phyloP scores from a whole-genome alignment of 2,113 vertebrate species.

The Ictidomys tridecemlineatus region DNA sequence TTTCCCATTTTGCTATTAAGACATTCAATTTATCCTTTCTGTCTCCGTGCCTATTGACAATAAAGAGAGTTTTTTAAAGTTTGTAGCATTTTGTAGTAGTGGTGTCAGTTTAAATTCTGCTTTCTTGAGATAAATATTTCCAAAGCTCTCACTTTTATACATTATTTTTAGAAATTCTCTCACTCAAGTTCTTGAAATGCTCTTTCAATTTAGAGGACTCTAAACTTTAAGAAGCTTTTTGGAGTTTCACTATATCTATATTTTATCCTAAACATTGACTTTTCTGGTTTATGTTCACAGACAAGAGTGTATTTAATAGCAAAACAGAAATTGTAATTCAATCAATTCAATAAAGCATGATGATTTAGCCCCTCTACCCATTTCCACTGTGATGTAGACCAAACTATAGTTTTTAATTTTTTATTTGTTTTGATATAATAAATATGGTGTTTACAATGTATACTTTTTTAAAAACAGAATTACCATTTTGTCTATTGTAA shows the following conservation, averaged over 20 bases:
- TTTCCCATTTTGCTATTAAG: not conserved
- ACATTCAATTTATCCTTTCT: not conserved
- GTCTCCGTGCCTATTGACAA: not conserved
- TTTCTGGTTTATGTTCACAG: not conserved
- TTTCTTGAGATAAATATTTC: not conserved
- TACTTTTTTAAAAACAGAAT: not conserved
- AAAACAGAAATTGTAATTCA: not conserved
- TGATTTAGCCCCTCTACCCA: not conserved
- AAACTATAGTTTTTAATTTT: not conserved
- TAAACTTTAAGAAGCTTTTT: not conserved
- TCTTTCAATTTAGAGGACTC: not conserved
- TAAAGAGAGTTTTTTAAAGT: not conserved
- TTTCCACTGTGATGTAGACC: not conserved
- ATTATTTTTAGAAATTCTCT: conserved; percentile 2
- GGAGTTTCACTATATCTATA: not conserved
- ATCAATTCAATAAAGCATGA: not conserved
- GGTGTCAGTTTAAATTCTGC: not conserved
- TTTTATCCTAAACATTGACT: not conserved
- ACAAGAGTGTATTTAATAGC: not conserved
- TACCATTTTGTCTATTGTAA: not conserved
- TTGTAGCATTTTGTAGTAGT: not conserved
- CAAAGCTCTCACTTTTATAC: not conserved
- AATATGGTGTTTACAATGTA: not conserved
- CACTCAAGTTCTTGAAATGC: not conserved
- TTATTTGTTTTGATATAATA: not conserved